Percentiles rank a stretch among this genome's conserved stretches.
Conservation (phyloP, 2,113 vertebrate genomes). For the Platysternon megacephalum region DNA sequence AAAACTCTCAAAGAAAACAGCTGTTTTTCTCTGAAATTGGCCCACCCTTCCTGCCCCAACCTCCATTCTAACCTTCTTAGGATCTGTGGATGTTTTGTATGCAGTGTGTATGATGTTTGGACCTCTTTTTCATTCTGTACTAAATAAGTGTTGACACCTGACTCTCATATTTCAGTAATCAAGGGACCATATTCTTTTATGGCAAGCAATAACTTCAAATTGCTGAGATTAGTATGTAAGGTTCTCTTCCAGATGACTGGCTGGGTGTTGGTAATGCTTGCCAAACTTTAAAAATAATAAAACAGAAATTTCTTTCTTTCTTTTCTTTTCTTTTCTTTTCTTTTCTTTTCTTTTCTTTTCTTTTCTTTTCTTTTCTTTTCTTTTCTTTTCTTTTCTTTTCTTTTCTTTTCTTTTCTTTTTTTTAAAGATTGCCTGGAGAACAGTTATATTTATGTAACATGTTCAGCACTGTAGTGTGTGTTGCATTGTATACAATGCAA, state of each 20-base stretch:
- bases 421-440: rapidly evolving
- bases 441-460: rapidly evolving
- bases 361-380: too few species aligned
- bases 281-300: not conserved
- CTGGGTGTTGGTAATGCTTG: not conserved
- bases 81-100: not conserved
- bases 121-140: not conserved
- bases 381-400: too few species aligned
- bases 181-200: not conserved
- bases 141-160: not conserved
- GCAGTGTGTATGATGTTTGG: not conserved
- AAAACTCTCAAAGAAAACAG: not conserved
- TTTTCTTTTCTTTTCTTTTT: too few species aligned
- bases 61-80: not conserved
- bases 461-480: not conserved
- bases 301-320: too few species aligned
- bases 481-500: not conserved
- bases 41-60: not conserved
- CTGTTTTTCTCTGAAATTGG: not conserved
- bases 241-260: not conserved
- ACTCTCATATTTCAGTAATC: not conserved
- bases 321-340: too few species aligned
- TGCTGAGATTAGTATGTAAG: not conserved
- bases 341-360: too few species aligned
- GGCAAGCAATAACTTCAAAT: not conserved